Evolutionary conservation across 2,113 vertebrate genomes (phyloP).

Genomic region (Gasterosteus aculeatus): DNA sequence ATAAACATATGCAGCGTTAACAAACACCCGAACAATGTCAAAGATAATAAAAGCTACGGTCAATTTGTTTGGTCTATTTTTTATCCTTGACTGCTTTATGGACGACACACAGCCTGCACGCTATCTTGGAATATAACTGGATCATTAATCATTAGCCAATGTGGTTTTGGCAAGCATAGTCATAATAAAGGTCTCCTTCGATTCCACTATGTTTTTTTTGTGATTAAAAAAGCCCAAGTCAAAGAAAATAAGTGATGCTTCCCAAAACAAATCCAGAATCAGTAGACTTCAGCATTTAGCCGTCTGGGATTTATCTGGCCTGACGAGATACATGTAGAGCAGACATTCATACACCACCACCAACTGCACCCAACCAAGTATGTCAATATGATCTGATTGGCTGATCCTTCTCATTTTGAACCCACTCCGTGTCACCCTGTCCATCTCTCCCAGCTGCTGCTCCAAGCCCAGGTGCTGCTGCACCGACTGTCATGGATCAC

Average conservation of each 20-base stretch:
- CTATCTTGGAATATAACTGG: slow-evolving; percentile 7
- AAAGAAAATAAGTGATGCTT: slow-evolving; percentile 2
- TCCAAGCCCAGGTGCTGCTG: slow-evolving; percentile 72
- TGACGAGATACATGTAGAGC: slow-evolving; percentile 27
- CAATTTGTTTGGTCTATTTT: background rate
- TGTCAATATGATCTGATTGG: slow-evolving; percentile 56
- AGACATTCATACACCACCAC: slow-evolving; percentile 22
- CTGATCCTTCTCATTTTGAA: slow-evolving; percentile 65
- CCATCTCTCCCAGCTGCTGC: slow-evolving; percentile 66
- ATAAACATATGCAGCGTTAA: background rate
- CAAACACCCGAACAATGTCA: background rate
- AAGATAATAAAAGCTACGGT: background rate
- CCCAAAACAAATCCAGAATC: background rate
- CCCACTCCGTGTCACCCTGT: slow-evolving; percentile 34
- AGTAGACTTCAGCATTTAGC: background rate
- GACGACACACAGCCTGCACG: background rate
- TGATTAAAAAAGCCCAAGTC: slow-evolving; percentile 5
- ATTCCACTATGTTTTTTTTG: slow-evolving; percentile 16
- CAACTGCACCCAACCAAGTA: slow-evolving; percentile 22
- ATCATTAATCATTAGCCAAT: background rate
- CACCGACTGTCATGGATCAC: slow-evolving; percentile 77
- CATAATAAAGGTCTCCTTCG: slow-evolving; percentile 18
- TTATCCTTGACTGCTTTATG: background rate
- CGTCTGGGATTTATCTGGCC: background rate
- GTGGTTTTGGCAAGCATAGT: slow-evolving; percentile 17